Conservation (phyloP, 1,140 invertebrate genomes). For the Lordiphosa collinella region DNA sequence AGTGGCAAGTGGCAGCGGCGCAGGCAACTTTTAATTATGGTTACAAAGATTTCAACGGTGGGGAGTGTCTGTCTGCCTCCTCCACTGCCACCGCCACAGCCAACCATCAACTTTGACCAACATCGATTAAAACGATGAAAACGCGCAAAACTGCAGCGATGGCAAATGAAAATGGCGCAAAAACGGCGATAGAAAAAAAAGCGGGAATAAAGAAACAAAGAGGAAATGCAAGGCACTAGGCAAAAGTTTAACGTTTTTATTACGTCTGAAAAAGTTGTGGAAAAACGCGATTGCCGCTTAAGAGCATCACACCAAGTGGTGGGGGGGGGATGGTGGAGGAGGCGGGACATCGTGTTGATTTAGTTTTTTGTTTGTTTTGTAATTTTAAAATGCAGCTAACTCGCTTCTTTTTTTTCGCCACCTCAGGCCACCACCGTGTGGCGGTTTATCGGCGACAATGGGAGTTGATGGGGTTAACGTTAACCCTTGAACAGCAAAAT, state of each 20-base stretch:
- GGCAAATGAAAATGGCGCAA: slow-evolving; percentile 70
- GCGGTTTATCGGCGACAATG: slow-evolving; percentile 7
- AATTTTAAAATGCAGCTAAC: slow-evolving; percentile 62
- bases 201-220: slow-evolving; percentile 23
- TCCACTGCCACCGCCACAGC: neutral
- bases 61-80: slow-evolving; percentile 20
- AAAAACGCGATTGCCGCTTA: slow-evolving; percentile 73
- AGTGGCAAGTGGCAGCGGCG: slow-evolving; percentile 19
- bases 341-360: slow-evolving; percentile 50
- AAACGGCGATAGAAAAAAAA: slow-evolving; percentile 12
- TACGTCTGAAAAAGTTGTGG: slow-evolving; percentile 70
- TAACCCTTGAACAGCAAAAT: too few species aligned
- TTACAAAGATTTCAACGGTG: slow-evolving; percentile 75
- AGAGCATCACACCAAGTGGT: slow-evolving; percentile 40
- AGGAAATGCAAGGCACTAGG: slow-evolving; percentile 32
- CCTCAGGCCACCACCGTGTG: too few species aligned
- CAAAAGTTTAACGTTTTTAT: slow-evolving; percentile 74
- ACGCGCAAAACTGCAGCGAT: slow-evolving; percentile 70
- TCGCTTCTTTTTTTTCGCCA: too few species aligned
- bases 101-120: slow-evolving; percentile 65
- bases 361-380: slow-evolving; percentile 63
- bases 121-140: slow-evolving; percentile 78
- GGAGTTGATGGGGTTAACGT: too few species aligned
- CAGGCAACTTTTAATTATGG: slow-evolving; percentile 75
- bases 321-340: neutral